Conservation (phyloP, 2,888 invertebrate genomes). For the Odontomyia ornata region DNA sequence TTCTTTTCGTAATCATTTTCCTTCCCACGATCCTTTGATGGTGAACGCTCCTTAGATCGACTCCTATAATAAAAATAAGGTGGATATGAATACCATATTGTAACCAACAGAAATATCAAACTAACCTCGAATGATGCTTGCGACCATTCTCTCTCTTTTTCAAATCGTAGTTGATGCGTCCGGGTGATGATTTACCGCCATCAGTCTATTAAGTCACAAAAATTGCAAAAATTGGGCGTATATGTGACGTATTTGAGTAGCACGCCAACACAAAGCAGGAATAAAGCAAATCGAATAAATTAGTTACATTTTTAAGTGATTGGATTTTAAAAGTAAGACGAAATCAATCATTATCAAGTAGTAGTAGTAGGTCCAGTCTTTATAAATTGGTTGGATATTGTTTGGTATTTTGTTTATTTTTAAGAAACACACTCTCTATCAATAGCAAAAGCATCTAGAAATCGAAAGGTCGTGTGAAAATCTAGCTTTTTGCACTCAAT, state of each 20-base stretch:
- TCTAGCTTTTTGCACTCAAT: constrained; percentile 44
- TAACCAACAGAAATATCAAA: background rate
- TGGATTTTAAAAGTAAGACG: constrained; percentile 48
- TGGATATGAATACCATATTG: constrained; percentile 49
- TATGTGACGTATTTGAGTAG: constrained; percentile 53
- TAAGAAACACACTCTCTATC: constrained; percentile 30
- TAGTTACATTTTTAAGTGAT: constrained; percentile 50
- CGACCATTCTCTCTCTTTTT: constrained; percentile 48
- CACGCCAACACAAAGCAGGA: constrained; percentile 53
- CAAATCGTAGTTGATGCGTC: constrained; percentile 42
- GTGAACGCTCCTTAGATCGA: constrained; percentile 53
- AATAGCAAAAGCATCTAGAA: constrained; percentile 36
- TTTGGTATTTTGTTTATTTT: constrained; percentile 29
- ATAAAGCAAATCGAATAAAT: constrained; percentile 54
- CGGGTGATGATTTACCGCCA: constrained; percentile 48
- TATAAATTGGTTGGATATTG: constrained; percentile 39
- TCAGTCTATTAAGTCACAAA: constrained; percentile 54
- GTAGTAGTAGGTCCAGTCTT: constrained; percentile 45
- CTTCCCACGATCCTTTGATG: constrained; percentile 63
- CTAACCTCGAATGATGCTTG: constrained; percentile 53
- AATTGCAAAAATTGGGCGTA: constrained; percentile 50
- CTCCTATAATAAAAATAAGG: constrained; percentile 62
- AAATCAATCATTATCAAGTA: constrained; percentile 46
- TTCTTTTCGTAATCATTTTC: constrained; percentile 58
- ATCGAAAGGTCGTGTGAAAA: constrained; percentile 39